Percentiles rank a stretch among this genome's conserved stretches.
Evolutionary conservation across 2,113 vertebrate species (phyloP).

Genomic region (Onychostruthus taczanowskii): DNA sequence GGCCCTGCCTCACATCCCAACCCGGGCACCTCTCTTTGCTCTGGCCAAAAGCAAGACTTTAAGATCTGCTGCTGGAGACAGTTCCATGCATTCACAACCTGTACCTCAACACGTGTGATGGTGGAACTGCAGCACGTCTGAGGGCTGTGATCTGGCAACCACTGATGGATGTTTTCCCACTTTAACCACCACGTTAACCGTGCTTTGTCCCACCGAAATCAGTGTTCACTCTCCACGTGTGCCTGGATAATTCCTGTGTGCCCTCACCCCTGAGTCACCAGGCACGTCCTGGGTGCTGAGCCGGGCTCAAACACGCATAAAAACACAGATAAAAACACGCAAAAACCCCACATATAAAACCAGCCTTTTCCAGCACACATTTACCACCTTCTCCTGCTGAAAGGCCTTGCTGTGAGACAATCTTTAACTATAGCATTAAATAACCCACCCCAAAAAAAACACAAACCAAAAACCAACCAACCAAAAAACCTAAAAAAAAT

Average conservation of each 20-base stretch:
- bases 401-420: no score
- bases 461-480: no score
- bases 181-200: no score
- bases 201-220: fast-evolving
- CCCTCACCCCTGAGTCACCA: no score
- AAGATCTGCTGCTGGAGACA: neutral
- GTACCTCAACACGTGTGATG: fast-evolving
- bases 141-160: neutral
- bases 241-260: fast-evolving
- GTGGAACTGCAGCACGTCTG: neutral
- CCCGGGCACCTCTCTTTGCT: neutral
- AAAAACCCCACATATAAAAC: neutral
- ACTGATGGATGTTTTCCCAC: fast-evolving
- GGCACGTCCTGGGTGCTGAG: neutral
- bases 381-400: no score
- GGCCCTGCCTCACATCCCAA: fast-evolving
- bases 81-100: fast-evolving
- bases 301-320: fast-evolving
- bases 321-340: neutral
- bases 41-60: neutral
- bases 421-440: neutral
- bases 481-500: neutral
- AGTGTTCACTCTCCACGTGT: fast-evolving
- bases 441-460: no score
- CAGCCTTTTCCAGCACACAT: fast-evolving